A percentile compares a stretch with the other conserved stretches of the same genome.
Evolutionary conservation across 1,140 invertebrate genomes (phyloP).

Genomic region (Colletes gigas): DNA sequence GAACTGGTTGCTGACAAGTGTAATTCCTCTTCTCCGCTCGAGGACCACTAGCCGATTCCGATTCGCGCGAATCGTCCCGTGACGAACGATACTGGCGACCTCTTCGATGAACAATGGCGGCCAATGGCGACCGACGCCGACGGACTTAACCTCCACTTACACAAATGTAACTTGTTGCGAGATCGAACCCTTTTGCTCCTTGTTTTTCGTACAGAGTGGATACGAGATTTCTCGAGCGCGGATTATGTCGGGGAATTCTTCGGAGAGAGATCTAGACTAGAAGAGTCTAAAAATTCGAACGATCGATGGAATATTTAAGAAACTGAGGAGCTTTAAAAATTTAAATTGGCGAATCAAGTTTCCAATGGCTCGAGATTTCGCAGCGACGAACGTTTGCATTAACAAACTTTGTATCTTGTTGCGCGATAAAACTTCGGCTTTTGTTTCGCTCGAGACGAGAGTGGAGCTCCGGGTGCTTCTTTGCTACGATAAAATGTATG

Average conservation of each 20-base stretch:
- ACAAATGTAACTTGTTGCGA: constrained; percentile 27
- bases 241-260: neutral
- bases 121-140: too few species aligned
- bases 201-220: neutral
- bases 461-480: too few species aligned
- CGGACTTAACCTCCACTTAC: too few species aligned
- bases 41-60: constrained; percentile 13
- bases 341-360: too few species aligned
- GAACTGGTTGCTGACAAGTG: constrained; percentile 37
- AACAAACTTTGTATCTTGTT: too few species aligned
- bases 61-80: neutral
- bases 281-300: too few species aligned
- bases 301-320: too few species aligned
- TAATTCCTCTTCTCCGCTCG: constrained; percentile 19
- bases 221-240: neutral
- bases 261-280: neutral
- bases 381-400: too few species aligned
- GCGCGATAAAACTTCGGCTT: neutral
- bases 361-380: too few species aligned
- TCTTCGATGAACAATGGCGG: neutral
- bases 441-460: neutral
- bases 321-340: too few species aligned
- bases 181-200: neutral
- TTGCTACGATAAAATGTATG: too few species aligned
- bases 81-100: neutral